Evolutionary conservation across 2,888 invertebrate species (phyloP).

Genomic region (Hanleya hanleyi): DNA sequence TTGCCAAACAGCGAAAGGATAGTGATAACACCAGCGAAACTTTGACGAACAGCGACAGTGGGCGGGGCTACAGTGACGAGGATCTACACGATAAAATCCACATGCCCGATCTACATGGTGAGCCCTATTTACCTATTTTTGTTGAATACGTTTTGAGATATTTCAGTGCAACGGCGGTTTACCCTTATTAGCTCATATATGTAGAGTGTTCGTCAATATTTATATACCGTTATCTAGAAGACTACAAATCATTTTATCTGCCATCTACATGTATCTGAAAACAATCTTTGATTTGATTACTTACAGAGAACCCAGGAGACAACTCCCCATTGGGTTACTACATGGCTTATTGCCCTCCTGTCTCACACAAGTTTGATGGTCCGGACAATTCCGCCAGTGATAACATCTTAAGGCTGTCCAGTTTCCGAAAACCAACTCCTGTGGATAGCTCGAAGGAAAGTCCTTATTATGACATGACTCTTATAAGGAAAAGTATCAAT

Average conservation of each 20-base stretch:
- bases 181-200: too few relatives aligned
- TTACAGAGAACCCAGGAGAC: background rate
- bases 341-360: background rate
- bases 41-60: conserved; percentile 31
- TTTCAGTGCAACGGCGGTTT: too few relatives aligned
- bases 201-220: too few relatives aligned
- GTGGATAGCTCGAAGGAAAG: background rate
- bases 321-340: background rate
- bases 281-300: background rate
- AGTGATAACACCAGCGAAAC: conserved; percentile 28
- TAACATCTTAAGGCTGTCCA: background rate
- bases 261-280: background rate
- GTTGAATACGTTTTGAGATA: background rate
- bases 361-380: background rate
- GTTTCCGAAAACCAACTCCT: background rate
- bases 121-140: too few relatives aligned
- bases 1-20: background rate
- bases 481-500: background rate
- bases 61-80: conserved; percentile 36
- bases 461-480: background rate
- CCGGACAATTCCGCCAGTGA: background rate
- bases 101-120: background rate
- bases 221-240: background rate
- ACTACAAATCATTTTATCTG: background rate
- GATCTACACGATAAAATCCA: conserved; percentile 10